These are phyloP conservation scores for Xenentodon cancila DNA, from an alignment of 2,797 vertebrate species.

Conservation along the genomic window DNA sequence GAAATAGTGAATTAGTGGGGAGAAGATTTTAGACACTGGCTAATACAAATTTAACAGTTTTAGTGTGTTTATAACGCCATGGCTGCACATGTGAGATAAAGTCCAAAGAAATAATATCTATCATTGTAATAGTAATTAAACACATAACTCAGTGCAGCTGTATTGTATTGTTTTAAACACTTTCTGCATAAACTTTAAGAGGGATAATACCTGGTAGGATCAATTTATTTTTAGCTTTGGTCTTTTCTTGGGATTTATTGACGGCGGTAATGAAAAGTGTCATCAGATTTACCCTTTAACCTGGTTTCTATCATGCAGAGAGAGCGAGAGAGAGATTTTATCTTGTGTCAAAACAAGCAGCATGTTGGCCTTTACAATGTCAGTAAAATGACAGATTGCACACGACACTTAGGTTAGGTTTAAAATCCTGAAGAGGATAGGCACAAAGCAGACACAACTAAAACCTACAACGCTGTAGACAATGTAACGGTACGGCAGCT, in stretches of 20 bases:
- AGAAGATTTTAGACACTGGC: neutral
- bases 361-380: conserved; percentile 32
- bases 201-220: neutral
- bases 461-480: conserved; percentile 95
- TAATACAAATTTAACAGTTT: conserved; percentile 5
- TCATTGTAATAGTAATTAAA: neutral
- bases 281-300: conserved; percentile 26
- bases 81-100: neutral
- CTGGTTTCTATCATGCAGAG: conserved; percentile 14
- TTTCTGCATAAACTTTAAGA: neutral
- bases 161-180: no score
- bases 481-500: conserved; percentile 94
- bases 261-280: conserved; percentile 29
- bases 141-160: no score
- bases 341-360: conserved; percentile 22
- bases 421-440: conserved; percentile 85
- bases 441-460: conserved; percentile 87
- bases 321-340: conserved; percentile 13
- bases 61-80: conserved; percentile 3
- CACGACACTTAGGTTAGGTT: conserved; percentile 82
- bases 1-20: neutral
- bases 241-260: conserved; percentile 17
- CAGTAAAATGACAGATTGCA: conserved; percentile 37
- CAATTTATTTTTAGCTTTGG: neutral
- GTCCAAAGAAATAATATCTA: neutral